Evolutionary conservation across 1,140 invertebrate genomes (phyloP).

Genomic region (Drosophila malerkotliana): DNA sequence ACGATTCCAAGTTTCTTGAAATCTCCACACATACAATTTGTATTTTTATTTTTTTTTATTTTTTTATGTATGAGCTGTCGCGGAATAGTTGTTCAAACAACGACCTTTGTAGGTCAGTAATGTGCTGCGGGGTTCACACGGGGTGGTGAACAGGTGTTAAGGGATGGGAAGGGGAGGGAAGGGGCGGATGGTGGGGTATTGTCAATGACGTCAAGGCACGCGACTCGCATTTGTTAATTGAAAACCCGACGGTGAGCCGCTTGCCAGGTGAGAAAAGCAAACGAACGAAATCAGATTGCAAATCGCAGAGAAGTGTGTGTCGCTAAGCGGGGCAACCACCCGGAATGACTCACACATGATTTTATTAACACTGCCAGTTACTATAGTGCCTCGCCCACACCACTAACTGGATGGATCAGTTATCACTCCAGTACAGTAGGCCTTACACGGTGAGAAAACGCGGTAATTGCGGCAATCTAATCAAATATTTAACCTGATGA

Average conservation of each 20-base stretch:
- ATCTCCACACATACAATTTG: neutral
- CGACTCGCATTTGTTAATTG: slow-evolving; percentile 57
- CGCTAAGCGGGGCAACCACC: slow-evolving; percentile 55
- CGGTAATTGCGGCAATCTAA: neutral
- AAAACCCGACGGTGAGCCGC: slow-evolving; percentile 1
- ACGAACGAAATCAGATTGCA: slow-evolving; percentile 24
- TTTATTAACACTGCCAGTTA: neutral
- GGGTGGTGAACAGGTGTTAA: neutral
- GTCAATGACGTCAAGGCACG: slow-evolving; percentile 70
- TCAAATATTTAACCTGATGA: slow-evolving; percentile 1
- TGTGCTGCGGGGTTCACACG: neutral
- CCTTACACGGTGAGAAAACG: slow-evolving; percentile 29
- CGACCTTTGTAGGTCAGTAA: neutral
- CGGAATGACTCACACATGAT: slow-evolving; percentile 34
- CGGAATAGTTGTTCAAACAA: neutral
- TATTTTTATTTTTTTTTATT: no score
- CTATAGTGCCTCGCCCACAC: no score
- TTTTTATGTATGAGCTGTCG: neutral
- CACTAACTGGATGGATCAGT: neutral
- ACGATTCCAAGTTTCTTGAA: neutral
- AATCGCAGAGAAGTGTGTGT: slow-evolving; percentile 40
- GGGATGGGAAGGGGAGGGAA: no score
- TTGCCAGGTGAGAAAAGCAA: slow-evolving; percentile 8
- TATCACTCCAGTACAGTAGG: neutral
- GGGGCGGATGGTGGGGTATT: neutral